Percentiles rank a stretch among this genome's conserved stretches.
phyloP scores from a whole-genome alignment of 2,888 invertebrate species.

The Caradrina kadenii region DNA sequence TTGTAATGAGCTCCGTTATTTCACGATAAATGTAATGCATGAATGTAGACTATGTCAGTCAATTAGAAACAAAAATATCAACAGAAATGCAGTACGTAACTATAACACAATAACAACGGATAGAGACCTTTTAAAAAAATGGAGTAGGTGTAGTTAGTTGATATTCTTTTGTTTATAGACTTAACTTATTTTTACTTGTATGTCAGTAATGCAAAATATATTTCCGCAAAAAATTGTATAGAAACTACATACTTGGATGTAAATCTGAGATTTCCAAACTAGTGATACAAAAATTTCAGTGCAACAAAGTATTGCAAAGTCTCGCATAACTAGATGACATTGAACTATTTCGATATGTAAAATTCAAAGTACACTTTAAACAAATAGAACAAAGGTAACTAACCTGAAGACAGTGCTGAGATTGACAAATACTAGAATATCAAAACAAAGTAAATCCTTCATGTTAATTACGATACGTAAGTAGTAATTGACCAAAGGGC shows the following conservation, averaged over 20 bases:
- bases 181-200: neutral
- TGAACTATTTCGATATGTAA: slow-evolving; percentile 43
- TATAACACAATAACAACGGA: too few species aligned
- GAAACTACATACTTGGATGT: neutral
- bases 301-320: slow-evolving; percentile 4
- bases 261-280: too few species aligned
- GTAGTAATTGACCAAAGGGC: slow-evolving; percentile 66
- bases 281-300: neutral
- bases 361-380: slow-evolving; percentile 17
- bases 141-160: too few species aligned
- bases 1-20: too few species aligned
- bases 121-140: too few species aligned
- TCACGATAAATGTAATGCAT: too few species aligned
- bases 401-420: slow-evolving; percentile 24
- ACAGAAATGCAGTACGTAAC: too few species aligned
- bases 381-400: slow-evolving; percentile 47
- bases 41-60: too few species aligned
- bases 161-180: neutral
- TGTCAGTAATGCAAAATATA: too few species aligned
- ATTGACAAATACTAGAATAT: slow-evolving; percentile 60
- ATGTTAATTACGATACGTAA: slow-evolving; percentile 59
- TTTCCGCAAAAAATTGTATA: neutral
- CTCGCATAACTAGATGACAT: slow-evolving; percentile 27
- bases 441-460: slow-evolving; percentile 63
- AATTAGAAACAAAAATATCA: too few species aligned